These are phyloP conservation scores for Standfussiana lucernea DNA, from an alignment of 2,888 invertebrate genomes.

Conservation along the genomic window DNA sequence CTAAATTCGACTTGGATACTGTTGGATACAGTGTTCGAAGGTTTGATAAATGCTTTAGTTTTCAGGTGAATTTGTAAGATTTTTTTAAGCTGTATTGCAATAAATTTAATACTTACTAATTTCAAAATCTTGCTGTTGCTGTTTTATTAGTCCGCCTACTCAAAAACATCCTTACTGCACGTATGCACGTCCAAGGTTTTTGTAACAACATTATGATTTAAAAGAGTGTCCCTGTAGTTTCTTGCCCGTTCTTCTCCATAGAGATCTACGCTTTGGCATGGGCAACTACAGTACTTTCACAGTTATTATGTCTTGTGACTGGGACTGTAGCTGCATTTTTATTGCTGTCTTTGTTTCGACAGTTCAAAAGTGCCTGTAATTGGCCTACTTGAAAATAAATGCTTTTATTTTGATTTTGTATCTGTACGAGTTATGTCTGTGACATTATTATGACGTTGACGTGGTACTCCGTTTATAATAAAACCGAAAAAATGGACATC, in stretches of 20 bases:
- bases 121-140: neutral
- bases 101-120: neutral
- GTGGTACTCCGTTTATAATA: neutral
- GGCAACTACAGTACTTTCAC: too few relatives aligned
- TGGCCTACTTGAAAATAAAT: too few relatives aligned
- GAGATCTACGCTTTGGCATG: too few relatives aligned
- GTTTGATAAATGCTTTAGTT: conserved; percentile 3
- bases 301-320: too few relatives aligned
- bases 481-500: neutral
- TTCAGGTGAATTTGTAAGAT: neutral
- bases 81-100: neutral
- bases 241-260: too few relatives aligned
- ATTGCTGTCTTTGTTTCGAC: too few relatives aligned
- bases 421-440: neutral
- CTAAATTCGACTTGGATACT: conserved; percentile 6
- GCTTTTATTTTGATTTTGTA: too few relatives aligned
- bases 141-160: neutral
- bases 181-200: too few relatives aligned
- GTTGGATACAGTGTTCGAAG: neutral
- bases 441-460: neutral
- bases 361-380: too few relatives aligned
- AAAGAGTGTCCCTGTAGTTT: too few relatives aligned
- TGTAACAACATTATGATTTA: too few relatives aligned
- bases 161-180: neutral
- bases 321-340: too few relatives aligned